Base-by-base conservation (phyloP, 2,888 invertebrate genomes). In the Oscheius sp. region DNA sequence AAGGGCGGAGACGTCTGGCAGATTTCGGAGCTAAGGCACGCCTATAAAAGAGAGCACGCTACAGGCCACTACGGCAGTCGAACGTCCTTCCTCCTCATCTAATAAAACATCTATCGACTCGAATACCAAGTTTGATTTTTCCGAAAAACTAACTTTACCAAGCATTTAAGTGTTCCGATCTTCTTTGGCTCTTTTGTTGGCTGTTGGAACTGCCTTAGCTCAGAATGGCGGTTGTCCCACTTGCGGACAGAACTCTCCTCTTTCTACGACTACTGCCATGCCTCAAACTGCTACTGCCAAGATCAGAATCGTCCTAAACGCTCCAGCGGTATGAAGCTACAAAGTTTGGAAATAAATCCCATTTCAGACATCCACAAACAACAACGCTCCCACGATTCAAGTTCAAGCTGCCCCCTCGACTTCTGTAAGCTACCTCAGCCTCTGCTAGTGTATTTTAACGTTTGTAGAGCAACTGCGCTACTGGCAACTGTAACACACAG, bases 231-330 rank as follows among this genome's bases (percentile, higher is more conserved):
- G 42, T 37, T 58, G 58, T 58, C 58, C 58, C 11, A 58, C 29
- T 33, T 58, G 58, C 32, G 58, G 35, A 11, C 58, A 58, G 35
- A 53, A 53, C 29, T 11, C 7, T 21, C 42, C 42, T 42, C 42
- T 42, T 10, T 3, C 63, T n/a, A 21, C 50, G n/a, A 63, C 63
- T 9, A 47, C 48, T 48, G 2, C 63, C 9, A n/a, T 21, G 48
- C 63, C 63, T n/a, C 62, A 62, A 42, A 63, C 63, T 21, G 63
- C 48, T n/a, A 63, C 63, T n/a, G 63, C 63, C 47, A 63, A 63
- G 48, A 47, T 63, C 21, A 63, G 32, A 63, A 32, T 63, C 29
- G 29, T 29, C 29, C 32, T 63, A 47, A 63, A 63, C 32, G 60
- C 60, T 11, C 62, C 42, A 11, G n/a, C 48, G 21, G 29, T 47